Evolutionary conservation across 2,888 invertebrate species (phyloP).

Genomic region (Drosophila putrida): DNA sequence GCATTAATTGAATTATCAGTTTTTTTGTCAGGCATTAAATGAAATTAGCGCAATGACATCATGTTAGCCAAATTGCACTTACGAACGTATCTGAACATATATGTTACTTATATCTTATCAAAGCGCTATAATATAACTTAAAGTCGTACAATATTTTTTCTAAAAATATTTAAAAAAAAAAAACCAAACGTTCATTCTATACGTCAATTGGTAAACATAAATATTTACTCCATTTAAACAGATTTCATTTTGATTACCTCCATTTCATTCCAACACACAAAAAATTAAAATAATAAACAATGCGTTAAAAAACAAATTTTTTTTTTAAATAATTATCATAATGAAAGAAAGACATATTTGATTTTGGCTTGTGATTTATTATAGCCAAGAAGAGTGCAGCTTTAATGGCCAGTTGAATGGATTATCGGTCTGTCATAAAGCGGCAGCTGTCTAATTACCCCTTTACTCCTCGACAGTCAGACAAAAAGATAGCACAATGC

Average conservation of each 20-base stretch:
- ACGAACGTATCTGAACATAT: conserved; percentile 10
- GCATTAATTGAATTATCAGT: conserved; percentile 77
- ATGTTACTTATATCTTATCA: conserved; percentile 22
- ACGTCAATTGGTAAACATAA: conserved; percentile 25
- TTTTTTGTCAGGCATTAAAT: conserved; percentile 34
- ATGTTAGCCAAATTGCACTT: conserved; percentile 39
- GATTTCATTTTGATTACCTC: conserved; percentile 51
- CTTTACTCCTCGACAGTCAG: conserved; percentile 18
- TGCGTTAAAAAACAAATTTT: conserved; percentile 44
- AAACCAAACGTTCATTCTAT: background rate
- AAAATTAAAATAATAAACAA: conserved; percentile 67
- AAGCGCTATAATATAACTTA: background rate
- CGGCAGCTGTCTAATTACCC: conserved; percentile 62
- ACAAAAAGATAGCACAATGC: conserved; percentile 51
- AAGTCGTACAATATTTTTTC: background rate
- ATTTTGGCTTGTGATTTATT: conserved; percentile 48
- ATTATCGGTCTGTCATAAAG: conserved; percentile 35
- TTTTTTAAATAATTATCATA: conserved; percentile 68
- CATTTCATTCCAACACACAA: conserved; percentile 53
- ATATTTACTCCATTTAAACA: conserved; percentile 31
- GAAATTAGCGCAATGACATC: conserved; percentile 64
- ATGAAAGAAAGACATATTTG: conserved; percentile 32
- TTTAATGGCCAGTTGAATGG: conserved; percentile 31
- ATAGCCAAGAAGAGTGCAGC: conserved; percentile 49
- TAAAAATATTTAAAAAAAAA: background rate